Percentiles rank a stretch among this genome's conserved stretches.
These are phyloP conservation scores for Crotalus tigris DNA, from an alignment of 2,113 vertebrate genomes.

Conservation along the genomic window DNA sequence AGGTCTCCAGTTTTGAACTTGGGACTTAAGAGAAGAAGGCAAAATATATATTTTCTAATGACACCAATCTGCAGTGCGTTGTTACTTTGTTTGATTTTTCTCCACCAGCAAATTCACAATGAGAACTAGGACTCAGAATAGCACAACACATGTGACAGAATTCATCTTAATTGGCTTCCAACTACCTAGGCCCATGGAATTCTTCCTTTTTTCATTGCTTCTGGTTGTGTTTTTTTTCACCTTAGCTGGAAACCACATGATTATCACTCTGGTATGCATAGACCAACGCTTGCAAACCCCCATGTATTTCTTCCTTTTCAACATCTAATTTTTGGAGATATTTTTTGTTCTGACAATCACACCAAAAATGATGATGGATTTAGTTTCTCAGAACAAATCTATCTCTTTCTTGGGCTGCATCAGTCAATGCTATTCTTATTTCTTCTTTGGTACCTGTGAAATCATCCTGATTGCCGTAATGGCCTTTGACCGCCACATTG, in stretches of 20 bases:
- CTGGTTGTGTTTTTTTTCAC: slow-evolving; percentile 35
- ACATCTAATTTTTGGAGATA: slow-evolving; percentile 19
- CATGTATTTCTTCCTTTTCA: slow-evolving; percentile 53
- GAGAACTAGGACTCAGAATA: not conserved
- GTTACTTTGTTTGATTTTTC: not conserved
- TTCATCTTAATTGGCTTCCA: slow-evolving; percentile 45
- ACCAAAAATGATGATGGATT: too few species aligned
- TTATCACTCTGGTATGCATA: slow-evolving; percentile 20
- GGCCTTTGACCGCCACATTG: slow-evolving; percentile 17
- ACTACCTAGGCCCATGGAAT: not conserved
- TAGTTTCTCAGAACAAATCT: too few species aligned
- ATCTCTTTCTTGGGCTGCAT: too few species aligned
- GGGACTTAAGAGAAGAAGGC: not conserved
- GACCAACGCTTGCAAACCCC: slow-evolving; percentile 33
- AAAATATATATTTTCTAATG: not conserved
- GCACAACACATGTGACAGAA: not conserved
- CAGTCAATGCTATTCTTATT: too few species aligned
- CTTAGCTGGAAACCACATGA: slow-evolving; percentile 43
- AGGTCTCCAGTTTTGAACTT: not conserved
- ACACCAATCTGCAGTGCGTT: not conserved
- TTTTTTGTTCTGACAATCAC: too few species aligned
- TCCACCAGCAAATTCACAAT: not conserved
- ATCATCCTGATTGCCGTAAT: slow-evolving; percentile 7
- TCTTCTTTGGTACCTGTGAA: too few species aligned
- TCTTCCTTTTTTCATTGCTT: slow-evolving; percentile 28